phyloP scores from a whole-genome alignment of 2,888 invertebrate species.

The Mythimna ferrago region DNA sequence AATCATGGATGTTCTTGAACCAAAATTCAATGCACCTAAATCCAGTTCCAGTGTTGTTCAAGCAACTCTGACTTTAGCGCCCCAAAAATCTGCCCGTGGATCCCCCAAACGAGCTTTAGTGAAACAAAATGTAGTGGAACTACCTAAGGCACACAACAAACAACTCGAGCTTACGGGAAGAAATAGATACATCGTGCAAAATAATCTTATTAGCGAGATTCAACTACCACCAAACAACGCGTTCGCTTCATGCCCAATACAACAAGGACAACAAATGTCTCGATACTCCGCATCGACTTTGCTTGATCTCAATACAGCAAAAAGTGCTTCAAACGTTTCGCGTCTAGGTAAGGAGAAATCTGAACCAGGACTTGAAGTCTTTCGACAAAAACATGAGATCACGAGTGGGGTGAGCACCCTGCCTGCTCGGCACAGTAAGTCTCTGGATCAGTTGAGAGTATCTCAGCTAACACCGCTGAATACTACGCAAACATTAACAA shows the following conservation, averaged over 20 bases:
- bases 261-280: conserved; percentile 88
- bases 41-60: conserved; percentile 90
- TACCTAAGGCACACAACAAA: conserved; percentile 84
- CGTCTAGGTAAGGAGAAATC: conserved; percentile 78
- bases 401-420: conserved; percentile 89
- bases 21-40: conserved; percentile 89
- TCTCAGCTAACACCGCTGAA: conserved; percentile 84
- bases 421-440: conserved; percentile 95
- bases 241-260: conserved; percentile 85
- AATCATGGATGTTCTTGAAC: conserved; percentile 90
- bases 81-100: conserved; percentile 87
- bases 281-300: conserved; percentile 91
- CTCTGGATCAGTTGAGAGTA: conserved; percentile 94
- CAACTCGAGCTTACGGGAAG: conserved; percentile 87
- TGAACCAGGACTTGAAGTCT: conserved; percentile 76
- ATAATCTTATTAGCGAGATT: conserved; percentile 89
- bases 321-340: conserved; percentile 75
- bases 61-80: conserved; percentile 92
- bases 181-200: conserved; percentile 89
- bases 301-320: conserved; percentile 84
- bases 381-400: conserved; percentile 83
- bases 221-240: conserved; percentile 85
- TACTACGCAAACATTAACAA: conserved; percentile 78
- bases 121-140: conserved; percentile 85
- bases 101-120: conserved; percentile 87